Evolutionary conservation across 2,113 vertebrate species (phyloP), one percentile per base, ranked within the genome.

Genomic region (Oriolus oriolus): DNA sequence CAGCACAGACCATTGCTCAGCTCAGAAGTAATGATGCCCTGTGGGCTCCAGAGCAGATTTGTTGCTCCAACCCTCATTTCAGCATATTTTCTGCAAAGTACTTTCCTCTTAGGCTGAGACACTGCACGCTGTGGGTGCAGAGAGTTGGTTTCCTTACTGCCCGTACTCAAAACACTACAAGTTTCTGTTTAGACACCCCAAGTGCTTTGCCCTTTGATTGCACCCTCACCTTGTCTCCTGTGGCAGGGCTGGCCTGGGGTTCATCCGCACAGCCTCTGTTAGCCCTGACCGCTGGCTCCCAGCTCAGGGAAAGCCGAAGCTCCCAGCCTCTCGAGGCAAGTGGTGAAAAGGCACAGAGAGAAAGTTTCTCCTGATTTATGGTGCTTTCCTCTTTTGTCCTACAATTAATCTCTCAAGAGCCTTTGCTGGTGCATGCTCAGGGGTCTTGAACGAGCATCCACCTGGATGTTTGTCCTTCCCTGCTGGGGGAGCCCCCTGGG

Each of bases 301-400:
- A 68, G 42, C 77, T 49, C 7, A 0, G 53, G n/a, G 26, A 21
- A 71, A 84, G 41, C 68, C 2, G 4, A 44, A 66, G 76, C 83
- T 92, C 63, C 26, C 57, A 50, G 41, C 59, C 49, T 96, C 63
- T 75, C 1, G 0, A 77, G 76, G 63, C 81, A 70, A 73, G 80
- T 31, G 89, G 7, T 77, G 71, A 92, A 89, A 96, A 86, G 50
- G 65, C 71, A 53, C 57, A 89, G 44, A 66, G 69, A 82, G 73
- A 74, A 96, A 95, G 68, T 86, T 80, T 49, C 37, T 83, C 27
- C 60, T 94, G 84, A 95, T 94, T 96, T 96, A 92, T 86, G 73
- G 16, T 28, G 22, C 73, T 91, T 94, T 85, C 84, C 87, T 73
- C 84, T 89, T 78, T 74, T 91, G 64, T 89, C 65, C 31, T 89